phyloP scores from a whole-genome alignment of 2,888 invertebrate genomes.

The Drosophila multiciliata region DNA sequence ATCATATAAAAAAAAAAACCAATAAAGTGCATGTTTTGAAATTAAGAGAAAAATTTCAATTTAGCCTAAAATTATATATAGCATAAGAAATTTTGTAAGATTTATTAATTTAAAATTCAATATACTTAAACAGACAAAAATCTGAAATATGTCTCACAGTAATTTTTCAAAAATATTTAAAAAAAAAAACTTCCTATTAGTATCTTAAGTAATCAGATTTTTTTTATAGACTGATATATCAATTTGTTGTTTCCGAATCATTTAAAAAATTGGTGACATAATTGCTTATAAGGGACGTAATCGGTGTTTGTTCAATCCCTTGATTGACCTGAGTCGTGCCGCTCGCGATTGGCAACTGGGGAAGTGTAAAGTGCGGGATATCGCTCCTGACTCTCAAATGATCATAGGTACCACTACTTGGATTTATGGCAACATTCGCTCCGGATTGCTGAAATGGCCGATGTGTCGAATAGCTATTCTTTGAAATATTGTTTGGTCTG shows the following conservation, averaged over 20 bases:
- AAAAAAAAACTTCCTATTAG: not conserved
- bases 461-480: slow-evolving; percentile 1
- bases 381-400: not conserved
- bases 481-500: slow-evolving; percentile 6
- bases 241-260: slow-evolving; percentile 14
- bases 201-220: slow-evolving; percentile 7
- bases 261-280: slow-evolving; percentile 41
- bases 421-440: not conserved
- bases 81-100: not conserved
- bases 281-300: slow-evolving; percentile 44
- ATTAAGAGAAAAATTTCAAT: not conserved
- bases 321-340: slow-evolving; percentile 8
- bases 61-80: not conserved
- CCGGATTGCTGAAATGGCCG: not conserved
- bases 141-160: not conserved
- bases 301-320: slow-evolving; percentile 37
- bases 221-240: not conserved
- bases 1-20: not conserved
- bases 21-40: not conserved
- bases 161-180: not conserved
- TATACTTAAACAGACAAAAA: not conserved
- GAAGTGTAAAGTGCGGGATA: not conserved
- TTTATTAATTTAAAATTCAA: not conserved
- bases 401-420: not conserved
- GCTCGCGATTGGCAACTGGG: not conserved